phyloP scores from a whole-genome alignment of 2,113 vertebrate genomes.

The Pseudopodoces humilis region DNA sequence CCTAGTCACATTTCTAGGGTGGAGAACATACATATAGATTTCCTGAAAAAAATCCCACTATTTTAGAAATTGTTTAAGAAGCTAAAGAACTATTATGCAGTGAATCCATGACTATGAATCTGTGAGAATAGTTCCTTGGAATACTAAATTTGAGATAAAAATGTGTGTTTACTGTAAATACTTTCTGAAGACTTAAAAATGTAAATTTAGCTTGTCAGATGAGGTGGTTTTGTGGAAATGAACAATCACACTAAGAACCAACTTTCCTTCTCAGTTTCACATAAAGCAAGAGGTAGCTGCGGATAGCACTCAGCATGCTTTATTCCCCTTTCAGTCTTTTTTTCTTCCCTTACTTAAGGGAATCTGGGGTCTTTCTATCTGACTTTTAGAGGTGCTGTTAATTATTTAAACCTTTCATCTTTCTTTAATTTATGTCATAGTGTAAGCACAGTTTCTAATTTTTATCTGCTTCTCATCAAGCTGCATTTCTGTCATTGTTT shows the following conservation, averaged over 20 bases:
- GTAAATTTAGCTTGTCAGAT: background rate
- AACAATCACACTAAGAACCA: background rate
- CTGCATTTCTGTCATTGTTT: constrained; percentile 76
- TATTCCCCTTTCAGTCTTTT: background rate
- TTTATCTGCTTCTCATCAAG: constrained; percentile 79
- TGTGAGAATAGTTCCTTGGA: background rate
- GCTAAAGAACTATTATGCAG: background rate
- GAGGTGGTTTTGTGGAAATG: background rate
- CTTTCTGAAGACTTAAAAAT: background rate
- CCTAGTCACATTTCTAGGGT: background rate
- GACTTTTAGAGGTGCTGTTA: constrained; percentile 32
- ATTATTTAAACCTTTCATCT: constrained; percentile 68
- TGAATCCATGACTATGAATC: background rate
- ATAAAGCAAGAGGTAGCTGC: background rate
- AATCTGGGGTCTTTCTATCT: constrained; percentile 13
- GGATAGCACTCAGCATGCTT: background rate
- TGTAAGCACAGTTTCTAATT: constrained; percentile 67
- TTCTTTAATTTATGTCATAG: constrained; percentile 73
- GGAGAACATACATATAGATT: background rate
- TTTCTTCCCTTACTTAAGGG: background rate
- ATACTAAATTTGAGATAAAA: background rate
- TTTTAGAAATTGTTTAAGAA: background rate
- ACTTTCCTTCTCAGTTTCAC: background rate
- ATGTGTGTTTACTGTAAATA: background rate
- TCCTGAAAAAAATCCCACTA: background rate